Evolutionary conservation across 1,140 invertebrate genomes (phyloP), one percentile per base, ranked within the genome.

Genomic region (Formica selysi): DNA sequence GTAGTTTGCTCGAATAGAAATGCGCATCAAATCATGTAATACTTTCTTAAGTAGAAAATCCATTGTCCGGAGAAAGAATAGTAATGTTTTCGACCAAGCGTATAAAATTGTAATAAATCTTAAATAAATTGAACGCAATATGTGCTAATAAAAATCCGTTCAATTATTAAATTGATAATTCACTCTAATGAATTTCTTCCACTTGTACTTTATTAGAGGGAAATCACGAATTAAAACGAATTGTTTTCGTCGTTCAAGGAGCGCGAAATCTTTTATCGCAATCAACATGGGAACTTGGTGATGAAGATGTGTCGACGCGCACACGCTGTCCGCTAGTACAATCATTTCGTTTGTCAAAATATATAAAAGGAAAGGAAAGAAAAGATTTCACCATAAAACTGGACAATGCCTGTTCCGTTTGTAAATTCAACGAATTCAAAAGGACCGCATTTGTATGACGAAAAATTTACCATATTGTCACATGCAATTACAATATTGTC

Each of bases 211-310:
- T 26, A 19, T 7, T 22, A 0, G 26, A 22, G 59, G 44, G 29
- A 70, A 80, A 80, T 80, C 44, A 54, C 36, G 32, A 74, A 61
- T 74, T 74, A 51, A 57, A 19, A 16, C 10, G 67, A 54, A 70
- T 80, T 80, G 78, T 80, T 57, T 29, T 80, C 78, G 41, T 51
- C 61, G 78, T 41, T 70, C 64, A n/a, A 80, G 41, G 65, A 80
- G 6, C 22, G 51, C 13, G 48, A 80, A 10, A 41, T 80, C 59
- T 59, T 70, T 80, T 41, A 38, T 16, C 36, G n/a, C 48, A 80
- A 80, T 70, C 78, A 22, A 70, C 36, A 22, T 59, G 16, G 64
- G 70, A 57, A 61, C 65, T n/a, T 70, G 64, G 8, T 70, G 78
- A 80, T 70, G 70, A 80, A 80, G 65, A 70, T 41, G 65, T 29